Conservation (phyloP, 2,888 invertebrate species). For the Drosophila algonquin region DNA sequence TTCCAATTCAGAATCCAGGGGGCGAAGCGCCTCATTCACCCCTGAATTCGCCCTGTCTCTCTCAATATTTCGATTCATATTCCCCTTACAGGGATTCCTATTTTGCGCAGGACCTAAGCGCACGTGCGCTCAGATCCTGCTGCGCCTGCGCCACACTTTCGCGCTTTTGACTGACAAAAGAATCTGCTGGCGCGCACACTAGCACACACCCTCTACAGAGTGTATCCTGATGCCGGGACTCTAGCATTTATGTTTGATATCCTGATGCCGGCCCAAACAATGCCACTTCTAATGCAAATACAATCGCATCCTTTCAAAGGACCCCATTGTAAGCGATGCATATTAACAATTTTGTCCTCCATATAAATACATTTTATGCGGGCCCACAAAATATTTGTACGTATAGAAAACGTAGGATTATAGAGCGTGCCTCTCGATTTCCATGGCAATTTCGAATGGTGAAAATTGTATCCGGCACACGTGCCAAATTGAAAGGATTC, state of each 20-base stretch:
- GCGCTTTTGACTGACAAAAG: slow-evolving; percentile 67
- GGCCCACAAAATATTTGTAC: slow-evolving; percentile 43
- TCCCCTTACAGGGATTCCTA: slow-evolving; percentile 16
- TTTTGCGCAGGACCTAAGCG: slow-evolving; percentile 52
- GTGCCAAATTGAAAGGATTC: slow-evolving; percentile 64
- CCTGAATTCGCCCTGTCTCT: slow-evolving; percentile 18
- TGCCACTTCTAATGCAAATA: slow-evolving; percentile 75
- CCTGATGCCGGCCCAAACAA: slow-evolving; percentile 70
- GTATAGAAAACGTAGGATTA: slow-evolving; percentile 16
- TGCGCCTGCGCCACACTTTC: slow-evolving; percentile 75
- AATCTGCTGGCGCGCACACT: slow-evolving; percentile 55
- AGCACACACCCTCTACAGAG: slow-evolving; percentile 40
- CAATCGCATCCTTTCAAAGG: slow-evolving; percentile 75
- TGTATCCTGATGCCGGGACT: slow-evolving; percentile 53
- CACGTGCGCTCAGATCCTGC: slow-evolving; percentile 61
- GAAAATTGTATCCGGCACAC: slow-evolving; percentile 74
- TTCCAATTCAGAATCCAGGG: slow-evolving; percentile 35
- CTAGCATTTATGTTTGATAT: slow-evolving; percentile 49
- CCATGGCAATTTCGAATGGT: slow-evolving; percentile 39
- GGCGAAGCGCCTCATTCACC: slow-evolving; percentile 52
- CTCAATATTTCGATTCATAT: not conserved
- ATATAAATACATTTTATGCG: slow-evolving; percentile 67
- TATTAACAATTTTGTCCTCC: slow-evolving; percentile 70
- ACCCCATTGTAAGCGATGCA: slow-evolving; percentile 55
- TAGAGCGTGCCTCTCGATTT: slow-evolving; percentile 40